Base-by-base conservation (phyloP, 2,797 vertebrate genomes). In the Rhodeus uyekii region DNA sequence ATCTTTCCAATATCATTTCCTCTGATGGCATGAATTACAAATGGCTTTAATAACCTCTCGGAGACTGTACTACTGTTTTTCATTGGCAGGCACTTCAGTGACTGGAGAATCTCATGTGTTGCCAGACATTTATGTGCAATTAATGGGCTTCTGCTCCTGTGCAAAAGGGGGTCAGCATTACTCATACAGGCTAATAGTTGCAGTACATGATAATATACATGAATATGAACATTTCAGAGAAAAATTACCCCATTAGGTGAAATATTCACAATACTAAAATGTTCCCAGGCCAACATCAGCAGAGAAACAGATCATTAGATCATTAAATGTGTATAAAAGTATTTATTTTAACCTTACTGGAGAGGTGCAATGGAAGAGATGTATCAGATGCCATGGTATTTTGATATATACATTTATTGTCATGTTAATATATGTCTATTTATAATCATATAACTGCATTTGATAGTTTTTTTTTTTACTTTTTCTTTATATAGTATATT, bases 251-350 rank as follows among this genome's bases (percentile, higher is more conserved):
- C 50, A 42, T 58, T 53, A 44, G 18, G 65, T 46, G 48, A 85
- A 78, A 79, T 85, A 82, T 85, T 85, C 77, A 78, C 75, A 79
- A 82, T 78, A 55, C 48, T 2, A 22, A 68, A 82, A 81, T 68
- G 68, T 7, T 68, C 39, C 42, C 61, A 55, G 53, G 34, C 80
- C 24, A 75, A 27, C 27, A 69, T 34, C 72, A 68, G 48, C 36
- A 46, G 50, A 38, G 64, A 69, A 76, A 82, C 32, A 46, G 50
- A 68, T 76, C 53, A 46, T 55, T 81, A 53, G 34, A 48, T 63
- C 38, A 18, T 24, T 60, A 60, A 58, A 60, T 24, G 38, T 34
- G 9, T 32, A 65, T 42, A 42, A 67, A 75, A 29, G 19, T 74
- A 42, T 74, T 19, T 63, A 22, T 65, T 50, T 74, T 18, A 39